Base-by-base conservation (phyloP, 2,888 invertebrate species). In the Cosmopolites sordidus region DNA sequence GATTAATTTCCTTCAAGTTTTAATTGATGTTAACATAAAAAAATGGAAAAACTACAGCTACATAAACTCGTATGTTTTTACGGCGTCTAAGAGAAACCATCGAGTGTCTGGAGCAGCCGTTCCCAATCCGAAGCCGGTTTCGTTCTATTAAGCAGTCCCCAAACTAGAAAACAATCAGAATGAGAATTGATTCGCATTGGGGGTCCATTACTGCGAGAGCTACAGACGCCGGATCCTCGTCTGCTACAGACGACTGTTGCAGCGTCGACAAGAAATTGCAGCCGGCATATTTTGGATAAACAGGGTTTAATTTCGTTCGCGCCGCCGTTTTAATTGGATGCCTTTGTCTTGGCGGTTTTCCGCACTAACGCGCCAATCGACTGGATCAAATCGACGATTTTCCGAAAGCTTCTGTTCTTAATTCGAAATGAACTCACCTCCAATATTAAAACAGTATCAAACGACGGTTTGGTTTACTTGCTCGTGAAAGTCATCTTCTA, bases 151-250 rank as follows among this genome's bases (percentile, higher is more conserved):
- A 33, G 33, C 33, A n/a, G n/a, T 33, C 33, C 33, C 12, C 33
- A 11, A 33, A 12, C 33, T 12, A 33, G 73, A 68, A 73, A 73
- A 73, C 73, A 73, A 73, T 73, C 73, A 73, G 71, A 65, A 67
- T 68, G 66, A 65, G 72, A 73, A 73, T 73, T 73, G 73, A 73
- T 73, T 73, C 73, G 66, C 73, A 69, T 72, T 69, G 72, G 73
- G 73, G 73, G 72, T 73, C 73, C 73, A 73, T 73, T 73, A 73
- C 73, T 68, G 11, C 60, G 64, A 65, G 56, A 64, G 67, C 66
- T 63, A 59, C 62, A 64, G 67, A 64, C 65, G 66, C 64, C 64
- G 61, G n/a, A 43, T 50, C 44, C 56, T 53, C 50, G 49, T 51
- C 53, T 57, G 33, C 33, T 50, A 53, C 53, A 49, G 47, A 47